Evolutionary conservation across 2,888 invertebrate species (phyloP), one percentile per base, ranked within the genome.

Genomic region (Pharmacophagus antenor): DNA sequence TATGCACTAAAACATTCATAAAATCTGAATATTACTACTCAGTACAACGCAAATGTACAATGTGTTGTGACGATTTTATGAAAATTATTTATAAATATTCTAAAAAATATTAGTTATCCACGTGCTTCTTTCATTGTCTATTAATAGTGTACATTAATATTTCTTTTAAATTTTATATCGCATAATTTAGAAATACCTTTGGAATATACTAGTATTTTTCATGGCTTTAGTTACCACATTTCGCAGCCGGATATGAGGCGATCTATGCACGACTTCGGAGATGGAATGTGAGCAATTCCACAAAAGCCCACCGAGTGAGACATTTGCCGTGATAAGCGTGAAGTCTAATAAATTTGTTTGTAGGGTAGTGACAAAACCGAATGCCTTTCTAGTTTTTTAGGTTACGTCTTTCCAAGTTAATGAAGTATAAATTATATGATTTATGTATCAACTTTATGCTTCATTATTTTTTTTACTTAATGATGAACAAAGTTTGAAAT

Each of bases 1-100:
- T 79, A 69, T 68, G 77, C 79, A 80, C 84, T 88, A 86, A 87
- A 88, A 84, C 85, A 87, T 86, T 87, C 85, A 85, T 84, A 86
- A 85, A 84, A 84, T 80, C 82, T 77, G 77, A 82, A 83, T 81
- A 80, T 77, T 80, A 77, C 81, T 77, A 75, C 82, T 80, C 75
- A 79, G 80, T 78, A 75, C 73, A 73, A 72, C 77, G 73, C 73
- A 72, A 77, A 78, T 75, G 71, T 72, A 71, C 72, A 70, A 70
- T 71, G 72, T 61, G 74, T 72, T 74, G 71, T 71, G 70, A 77
- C 66, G 65, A 74, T 51, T 44, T 44, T 15, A 6, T 44, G 5
- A 17, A 1, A 18, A 17, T 18, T 44, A 27, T 44, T 18, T 44
- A 18, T 18, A 18, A 44, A 7, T 41, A n/a, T 41, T 5, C n/a